phyloP scores from a whole-genome alignment of 2,113 vertebrate genomes.

The Puffinus mauretanicus region DNA sequence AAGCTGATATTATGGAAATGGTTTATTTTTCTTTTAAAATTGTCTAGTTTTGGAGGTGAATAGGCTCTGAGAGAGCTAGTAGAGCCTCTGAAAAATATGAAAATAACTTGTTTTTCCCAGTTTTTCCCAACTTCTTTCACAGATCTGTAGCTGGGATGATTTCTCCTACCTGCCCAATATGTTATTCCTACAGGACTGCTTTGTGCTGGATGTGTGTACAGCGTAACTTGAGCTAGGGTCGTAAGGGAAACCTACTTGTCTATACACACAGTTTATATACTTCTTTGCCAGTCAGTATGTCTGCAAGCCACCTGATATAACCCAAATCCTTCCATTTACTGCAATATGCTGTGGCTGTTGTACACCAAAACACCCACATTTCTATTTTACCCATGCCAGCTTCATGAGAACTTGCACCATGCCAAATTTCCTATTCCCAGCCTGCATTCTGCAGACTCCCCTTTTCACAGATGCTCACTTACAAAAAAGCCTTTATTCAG shows the following conservation, averaged over 20 bases:
- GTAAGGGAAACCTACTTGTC: neutral
- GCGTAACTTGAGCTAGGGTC: neutral
- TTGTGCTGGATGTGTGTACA: neutral
- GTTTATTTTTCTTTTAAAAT: neutral
- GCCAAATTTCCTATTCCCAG: neutral
- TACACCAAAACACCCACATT: neutral
- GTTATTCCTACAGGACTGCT: neutral
- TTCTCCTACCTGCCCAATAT: neutral
- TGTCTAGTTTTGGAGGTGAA: neutral
- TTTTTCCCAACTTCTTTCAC: neutral
- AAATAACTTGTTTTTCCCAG: neutral
- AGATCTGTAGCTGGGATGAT: neutral
- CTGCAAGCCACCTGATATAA: neutral
- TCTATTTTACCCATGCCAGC: neutral
- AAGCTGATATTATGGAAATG: neutral
- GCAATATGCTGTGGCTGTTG: neutral
- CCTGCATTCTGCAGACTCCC: neutral
- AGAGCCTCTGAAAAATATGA: neutral
- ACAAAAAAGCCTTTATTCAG: neutral
- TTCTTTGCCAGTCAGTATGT: neutral
- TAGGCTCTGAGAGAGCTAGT: neutral
- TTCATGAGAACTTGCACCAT: neutral
- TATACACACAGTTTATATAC: neutral
- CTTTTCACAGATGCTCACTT: neutral
- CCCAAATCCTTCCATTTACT: neutral